phyloP scores from a whole-genome alignment of 2,797 vertebrate species.

The Macropus fuliginosus region DNA sequence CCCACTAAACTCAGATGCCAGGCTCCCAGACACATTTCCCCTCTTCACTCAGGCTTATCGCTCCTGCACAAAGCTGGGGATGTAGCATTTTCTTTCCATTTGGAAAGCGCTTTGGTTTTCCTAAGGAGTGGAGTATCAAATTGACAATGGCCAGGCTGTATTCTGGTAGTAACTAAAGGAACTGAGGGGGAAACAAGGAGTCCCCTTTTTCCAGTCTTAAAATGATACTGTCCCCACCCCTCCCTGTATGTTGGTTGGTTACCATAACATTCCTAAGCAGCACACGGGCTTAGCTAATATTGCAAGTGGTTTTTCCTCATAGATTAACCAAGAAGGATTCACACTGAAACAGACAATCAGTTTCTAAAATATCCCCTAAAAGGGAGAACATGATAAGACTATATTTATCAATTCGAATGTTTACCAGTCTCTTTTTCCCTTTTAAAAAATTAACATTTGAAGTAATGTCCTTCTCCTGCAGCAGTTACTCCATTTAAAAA shows the following conservation, averaged over 20 bases:
- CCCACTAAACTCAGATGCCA: slow-evolving; percentile 79
- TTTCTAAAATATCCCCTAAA: slow-evolving; percentile 78
- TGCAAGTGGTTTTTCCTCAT: slow-evolving; percentile 39
- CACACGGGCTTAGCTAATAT: neutral
- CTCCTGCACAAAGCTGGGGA: slow-evolving; percentile 80
- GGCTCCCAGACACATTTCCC: slow-evolving; percentile 65
- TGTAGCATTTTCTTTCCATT: slow-evolving; percentile 77
- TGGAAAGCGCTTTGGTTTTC: slow-evolving; percentile 43
- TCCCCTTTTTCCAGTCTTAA: neutral
- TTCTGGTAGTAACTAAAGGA: slow-evolving; percentile 47
- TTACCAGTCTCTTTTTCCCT: slow-evolving; percentile 66
- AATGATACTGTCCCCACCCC: neutral
- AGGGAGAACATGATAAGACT: slow-evolving; percentile 66
- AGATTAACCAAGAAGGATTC: slow-evolving; percentile 72
- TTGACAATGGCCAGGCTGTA: slow-evolving; percentile 46
- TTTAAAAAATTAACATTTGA: slow-evolving; percentile 71
- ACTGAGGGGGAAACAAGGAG: neutral
- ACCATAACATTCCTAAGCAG: slow-evolving; percentile 18
- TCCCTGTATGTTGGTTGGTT: slow-evolving; percentile 34
- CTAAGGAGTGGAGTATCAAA: slow-evolving; percentile 51
- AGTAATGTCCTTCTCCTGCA: slow-evolving; percentile 61
- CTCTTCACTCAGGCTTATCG: slow-evolving; percentile 57
- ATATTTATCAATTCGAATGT: slow-evolving; percentile 70
- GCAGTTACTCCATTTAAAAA: slow-evolving; percentile 60
- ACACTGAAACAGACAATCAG: slow-evolving; percentile 85